Conservation (phyloP, 2,113 vertebrate genomes). For the Campylorhamphus procurvoides region DNA sequence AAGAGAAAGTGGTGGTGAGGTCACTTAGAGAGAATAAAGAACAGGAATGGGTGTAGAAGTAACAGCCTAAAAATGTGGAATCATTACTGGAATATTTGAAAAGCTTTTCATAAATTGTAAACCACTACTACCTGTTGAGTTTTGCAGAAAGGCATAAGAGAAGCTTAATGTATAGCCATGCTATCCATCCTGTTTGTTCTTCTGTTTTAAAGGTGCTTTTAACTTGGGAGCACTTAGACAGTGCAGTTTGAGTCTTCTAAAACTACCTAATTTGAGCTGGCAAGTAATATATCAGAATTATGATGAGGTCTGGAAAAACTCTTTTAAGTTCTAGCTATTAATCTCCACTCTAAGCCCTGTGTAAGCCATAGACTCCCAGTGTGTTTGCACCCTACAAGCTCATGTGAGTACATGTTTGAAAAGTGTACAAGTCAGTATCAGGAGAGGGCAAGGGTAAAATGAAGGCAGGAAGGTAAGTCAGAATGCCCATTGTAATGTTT, state of each 20-base stretch:
- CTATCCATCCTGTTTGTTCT: background rate
- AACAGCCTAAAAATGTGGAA: background rate
- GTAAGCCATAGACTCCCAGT: background rate
- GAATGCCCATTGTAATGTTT: background rate
- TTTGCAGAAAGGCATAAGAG: background rate
- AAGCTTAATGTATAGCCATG: background rate
- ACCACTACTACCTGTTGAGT: background rate
- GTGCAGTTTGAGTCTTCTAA: background rate
- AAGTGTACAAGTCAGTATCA: background rate
- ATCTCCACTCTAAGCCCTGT: background rate
- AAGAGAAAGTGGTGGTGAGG: background rate
- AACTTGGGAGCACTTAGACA: background rate
- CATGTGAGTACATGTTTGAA: background rate
- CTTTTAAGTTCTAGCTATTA: background rate
- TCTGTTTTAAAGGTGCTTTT: background rate
- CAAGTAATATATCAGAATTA: background rate
- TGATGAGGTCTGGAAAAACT: background rate
- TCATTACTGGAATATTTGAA: background rate
- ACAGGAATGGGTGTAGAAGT: background rate
- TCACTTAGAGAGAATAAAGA: background rate
- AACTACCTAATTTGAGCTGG: background rate
- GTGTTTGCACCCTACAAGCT: background rate
- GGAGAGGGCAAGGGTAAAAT: background rate
- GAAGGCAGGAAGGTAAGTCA: background rate
- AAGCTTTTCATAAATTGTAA: background rate